A percentile compares a stretch with the other conserved stretches of the same genome.
These are phyloP conservation scores for Pasiphila rectangulata DNA, from an alignment of 2,888 invertebrate species.

Conservation along the genomic window DNA sequence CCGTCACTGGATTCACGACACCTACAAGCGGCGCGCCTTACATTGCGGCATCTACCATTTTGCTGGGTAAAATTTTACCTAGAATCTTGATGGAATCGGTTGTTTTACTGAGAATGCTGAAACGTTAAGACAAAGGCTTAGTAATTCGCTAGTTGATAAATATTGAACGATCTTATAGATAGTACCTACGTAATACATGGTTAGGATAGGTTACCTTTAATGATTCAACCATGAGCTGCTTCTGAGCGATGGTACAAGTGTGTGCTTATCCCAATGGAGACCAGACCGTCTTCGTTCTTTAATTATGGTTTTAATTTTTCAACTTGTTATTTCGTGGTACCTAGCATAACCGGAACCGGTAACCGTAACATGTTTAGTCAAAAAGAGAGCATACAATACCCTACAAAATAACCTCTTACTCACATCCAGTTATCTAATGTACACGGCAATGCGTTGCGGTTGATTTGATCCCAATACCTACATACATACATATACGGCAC, in stretches of 20 bases:
- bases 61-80: neutral
- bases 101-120: neutral
- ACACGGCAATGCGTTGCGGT: conserved; percentile 4
- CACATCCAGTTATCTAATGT: conserved; percentile 8
- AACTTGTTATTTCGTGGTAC: too few relatives aligned
- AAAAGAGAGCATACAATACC: neutral
- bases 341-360: too few relatives aligned
- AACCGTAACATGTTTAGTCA: neutral
- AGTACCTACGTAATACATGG: too few relatives aligned
- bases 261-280: too few relatives aligned
- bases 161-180: too few relatives aligned
- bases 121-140: neutral
- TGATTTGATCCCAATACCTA: conserved; percentile 12
- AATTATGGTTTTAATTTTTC: neutral
- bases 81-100: neutral
- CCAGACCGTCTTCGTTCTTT: too few relatives aligned
- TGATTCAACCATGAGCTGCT: too few relatives aligned
- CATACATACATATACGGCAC: conserved; percentile 7
- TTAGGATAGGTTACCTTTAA: too few relatives aligned
- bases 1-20: conserved; percentile 68
- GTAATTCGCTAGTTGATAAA: neutral
- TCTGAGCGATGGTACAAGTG: too few relatives aligned
- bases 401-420: conserved; percentile 3
- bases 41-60: conserved; percentile 31
- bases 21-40: conserved; percentile 40